These are phyloP conservation scores for Xanthia icteritia DNA, from an alignment of 2,888 invertebrate genomes.

Conservation along the genomic window DNA sequence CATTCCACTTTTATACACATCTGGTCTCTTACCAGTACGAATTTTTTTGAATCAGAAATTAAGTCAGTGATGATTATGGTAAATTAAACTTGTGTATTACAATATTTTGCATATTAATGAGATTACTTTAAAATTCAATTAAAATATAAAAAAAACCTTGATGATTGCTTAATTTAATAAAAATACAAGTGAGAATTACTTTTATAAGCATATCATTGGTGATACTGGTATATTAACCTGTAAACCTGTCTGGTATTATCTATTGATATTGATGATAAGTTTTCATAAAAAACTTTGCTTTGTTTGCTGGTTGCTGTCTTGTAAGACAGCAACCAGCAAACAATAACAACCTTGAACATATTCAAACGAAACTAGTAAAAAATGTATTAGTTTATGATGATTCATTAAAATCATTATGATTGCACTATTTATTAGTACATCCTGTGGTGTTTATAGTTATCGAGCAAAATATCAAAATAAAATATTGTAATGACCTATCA, in stretches of 20 bases:
- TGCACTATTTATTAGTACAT: neutral
- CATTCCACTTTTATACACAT: slow-evolving; percentile 4
- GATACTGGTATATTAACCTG: neutral
- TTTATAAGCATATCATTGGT: neutral
- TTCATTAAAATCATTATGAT: slow-evolving; percentile 24
- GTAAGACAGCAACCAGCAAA: neutral
- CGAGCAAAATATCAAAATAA: neutral
- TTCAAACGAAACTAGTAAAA: slow-evolving; percentile 2
- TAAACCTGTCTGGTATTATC: neutral
- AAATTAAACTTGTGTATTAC: slow-evolving; percentile 21
- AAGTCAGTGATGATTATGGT: slow-evolving; percentile 11
- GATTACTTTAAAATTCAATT: slow-evolving; percentile 14
- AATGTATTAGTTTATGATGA: slow-evolving; percentile 11
- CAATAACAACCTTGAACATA: slow-evolving; percentile 19
- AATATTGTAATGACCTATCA: neutral
- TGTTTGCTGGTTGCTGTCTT: too few relatives aligned
- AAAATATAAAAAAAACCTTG: slow-evolving; percentile 5
- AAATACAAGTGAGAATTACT: neutral
- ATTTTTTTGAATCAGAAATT: slow-evolving; percentile 22
- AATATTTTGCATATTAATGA: slow-evolving; percentile 31
- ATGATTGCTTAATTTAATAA: neutral
- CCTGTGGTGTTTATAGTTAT: neutral
- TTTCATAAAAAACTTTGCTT: too few relatives aligned
- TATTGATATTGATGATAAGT: neutral
- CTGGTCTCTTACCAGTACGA: slow-evolving; percentile 29